phyloP scores from a whole-genome alignment of 2,113 vertebrate species.

The Gobio gobio region DNA sequence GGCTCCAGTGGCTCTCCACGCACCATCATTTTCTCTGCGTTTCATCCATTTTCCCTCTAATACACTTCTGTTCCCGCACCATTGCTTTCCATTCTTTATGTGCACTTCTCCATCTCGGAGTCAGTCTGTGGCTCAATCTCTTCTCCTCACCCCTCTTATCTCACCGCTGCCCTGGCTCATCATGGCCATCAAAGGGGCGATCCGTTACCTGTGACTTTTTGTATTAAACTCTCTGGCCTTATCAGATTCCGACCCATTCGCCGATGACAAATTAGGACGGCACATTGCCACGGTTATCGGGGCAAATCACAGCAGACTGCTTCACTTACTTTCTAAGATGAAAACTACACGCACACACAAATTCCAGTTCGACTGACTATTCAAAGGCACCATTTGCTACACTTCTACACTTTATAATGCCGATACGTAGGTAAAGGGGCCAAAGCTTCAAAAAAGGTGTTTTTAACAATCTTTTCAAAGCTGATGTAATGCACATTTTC shows the following conservation, averaged over 20 bases:
- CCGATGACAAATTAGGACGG: constrained; percentile 44
- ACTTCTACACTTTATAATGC: not conserved
- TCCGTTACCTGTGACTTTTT: constrained; percentile 50
- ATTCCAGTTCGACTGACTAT: not conserved
- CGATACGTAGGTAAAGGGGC: not conserved
- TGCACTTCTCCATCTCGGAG: not conserved
- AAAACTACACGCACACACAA: not conserved
- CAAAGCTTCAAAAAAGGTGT: too few species aligned
- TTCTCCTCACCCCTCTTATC: constrained; percentile 9
- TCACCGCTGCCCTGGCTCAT: not conserved
- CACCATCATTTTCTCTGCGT: constrained; percentile 2
- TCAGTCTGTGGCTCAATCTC: constrained; percentile 10
- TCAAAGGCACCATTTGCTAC: not conserved
- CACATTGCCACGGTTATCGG: constrained; percentile 27
- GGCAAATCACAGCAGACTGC: constrained; percentile 29
- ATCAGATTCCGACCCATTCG: constrained; percentile 44
- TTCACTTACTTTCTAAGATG: constrained; percentile 14
- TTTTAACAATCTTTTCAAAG: too few species aligned
- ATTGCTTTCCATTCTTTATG: constrained; percentile 4
- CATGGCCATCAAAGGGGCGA: constrained; percentile 26
- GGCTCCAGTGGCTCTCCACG: not conserved
- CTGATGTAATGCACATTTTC: too few species aligned
- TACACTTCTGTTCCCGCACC: constrained; percentile 5
- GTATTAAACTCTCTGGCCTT: constrained; percentile 52
- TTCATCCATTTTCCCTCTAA: constrained; percentile 29